Percentiles rank a stretch among this genome's conserved stretches.
Evolutionary conservation across 2,797 vertebrate genomes (phyloP).

Genomic region (Emydoidea blandingii): DNA sequence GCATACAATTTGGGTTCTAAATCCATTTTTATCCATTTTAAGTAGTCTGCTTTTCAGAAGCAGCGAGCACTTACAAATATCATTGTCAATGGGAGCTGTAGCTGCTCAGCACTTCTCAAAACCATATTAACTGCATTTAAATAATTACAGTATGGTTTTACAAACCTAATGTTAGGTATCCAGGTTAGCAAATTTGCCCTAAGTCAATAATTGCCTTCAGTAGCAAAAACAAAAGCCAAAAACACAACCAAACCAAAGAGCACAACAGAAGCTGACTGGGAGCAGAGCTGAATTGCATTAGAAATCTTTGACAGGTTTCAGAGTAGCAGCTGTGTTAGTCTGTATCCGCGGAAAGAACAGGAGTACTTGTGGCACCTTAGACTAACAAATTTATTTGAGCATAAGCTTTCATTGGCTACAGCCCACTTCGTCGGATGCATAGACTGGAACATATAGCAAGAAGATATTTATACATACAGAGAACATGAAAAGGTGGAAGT

Average conservation of each 20-base stretch:
- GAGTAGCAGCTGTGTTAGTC: no score
- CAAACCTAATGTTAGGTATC: conserved; percentile 50
- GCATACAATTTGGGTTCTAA: neutral
- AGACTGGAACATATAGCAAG: no score
- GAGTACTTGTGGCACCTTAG: no score
- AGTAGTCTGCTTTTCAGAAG: conserved; percentile 5
- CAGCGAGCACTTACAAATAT: neutral
- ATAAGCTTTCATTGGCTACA: no score
- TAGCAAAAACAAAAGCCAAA: neutral
- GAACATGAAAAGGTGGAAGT: no score
- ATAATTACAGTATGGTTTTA: conserved; percentile 51
- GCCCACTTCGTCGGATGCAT: no score
- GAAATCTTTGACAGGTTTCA: neutral
- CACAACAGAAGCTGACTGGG: neutral
- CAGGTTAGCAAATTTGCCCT: neutral
- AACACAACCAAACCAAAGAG: neutral
- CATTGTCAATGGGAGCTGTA: conserved; percentile 14
- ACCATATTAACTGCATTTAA: conserved; percentile 7
- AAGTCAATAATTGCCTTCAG: conserved; percentile 38
- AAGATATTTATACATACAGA: no score
- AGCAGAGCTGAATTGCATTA: neutral
- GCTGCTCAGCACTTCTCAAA: conserved; percentile 27
- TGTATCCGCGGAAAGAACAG: no score
- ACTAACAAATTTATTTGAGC: no score
- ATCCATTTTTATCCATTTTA: neutral